Conservation (phyloP, 2,888 invertebrate species). For the Drosophila kanekoi region DNA sequence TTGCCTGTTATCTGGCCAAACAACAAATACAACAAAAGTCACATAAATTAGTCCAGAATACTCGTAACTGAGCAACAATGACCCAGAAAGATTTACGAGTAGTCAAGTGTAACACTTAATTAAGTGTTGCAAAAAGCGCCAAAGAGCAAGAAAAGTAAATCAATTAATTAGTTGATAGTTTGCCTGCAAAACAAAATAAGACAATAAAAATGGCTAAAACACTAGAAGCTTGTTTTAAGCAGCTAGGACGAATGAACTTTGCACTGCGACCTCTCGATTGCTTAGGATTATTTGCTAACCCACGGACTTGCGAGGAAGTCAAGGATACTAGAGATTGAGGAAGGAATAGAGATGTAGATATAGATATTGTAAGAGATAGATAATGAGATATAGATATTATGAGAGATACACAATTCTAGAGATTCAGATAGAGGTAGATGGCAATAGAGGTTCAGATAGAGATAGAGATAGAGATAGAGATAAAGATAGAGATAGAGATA, state of each 20-base stretch:
- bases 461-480: too few species aligned
- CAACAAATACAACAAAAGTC: constrained; percentile 22
- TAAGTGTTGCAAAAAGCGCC: constrained; percentile 36
- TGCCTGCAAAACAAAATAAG: constrained; percentile 1
- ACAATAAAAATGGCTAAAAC: neutral
- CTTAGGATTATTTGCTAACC: too few species aligned
- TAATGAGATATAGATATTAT: too few species aligned
- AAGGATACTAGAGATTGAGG: too few species aligned
- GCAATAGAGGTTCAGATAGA: too few species aligned
- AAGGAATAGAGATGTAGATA: too few species aligned
- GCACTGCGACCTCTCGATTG: too few species aligned
- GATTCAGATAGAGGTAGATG: too few species aligned
- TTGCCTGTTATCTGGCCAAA: constrained; percentile 29
- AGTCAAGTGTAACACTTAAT: constrained; percentile 52
- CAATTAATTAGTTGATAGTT: constrained; percentile 49
- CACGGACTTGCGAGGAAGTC: too few species aligned
- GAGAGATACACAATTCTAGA: too few species aligned
- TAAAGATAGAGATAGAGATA: too few species aligned
- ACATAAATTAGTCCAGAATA: constrained; percentile 42
- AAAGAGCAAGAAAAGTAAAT: constrained; percentile 11
- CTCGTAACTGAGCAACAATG: constrained; percentile 53
- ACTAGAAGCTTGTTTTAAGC: constrained; percentile 5
- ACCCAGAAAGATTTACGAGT: constrained; percentile 60
- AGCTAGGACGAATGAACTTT: neutral
- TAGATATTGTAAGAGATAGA: too few species aligned